Evolutionary conservation across 2,888 invertebrate genomes (phyloP).

Genomic region (Nymphalis urticae): DNA sequence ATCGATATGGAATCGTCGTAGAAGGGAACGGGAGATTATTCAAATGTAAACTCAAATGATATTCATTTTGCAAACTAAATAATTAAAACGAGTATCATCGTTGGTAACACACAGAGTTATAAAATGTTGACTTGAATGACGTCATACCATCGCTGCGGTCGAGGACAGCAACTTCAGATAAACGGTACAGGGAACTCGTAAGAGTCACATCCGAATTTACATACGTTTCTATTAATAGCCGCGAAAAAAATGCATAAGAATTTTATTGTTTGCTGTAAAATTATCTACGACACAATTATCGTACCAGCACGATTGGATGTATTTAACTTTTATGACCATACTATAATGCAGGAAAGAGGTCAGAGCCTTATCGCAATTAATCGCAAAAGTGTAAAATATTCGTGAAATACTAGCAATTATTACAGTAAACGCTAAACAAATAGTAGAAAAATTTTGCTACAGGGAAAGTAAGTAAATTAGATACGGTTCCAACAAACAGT

Average conservation of each 20-base stretch:
- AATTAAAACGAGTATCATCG: too few relatives aligned
- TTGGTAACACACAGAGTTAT: conserved; percentile 19
- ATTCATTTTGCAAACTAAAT: neutral
- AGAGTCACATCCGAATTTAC: conserved; percentile 34
- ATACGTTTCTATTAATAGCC: conserved; percentile 21
- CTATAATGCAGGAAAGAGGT: too few relatives aligned
- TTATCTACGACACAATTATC: too few relatives aligned
- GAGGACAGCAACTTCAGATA: conserved; percentile 54
- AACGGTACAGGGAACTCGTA: conserved; percentile 38
- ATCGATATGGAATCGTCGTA: too few relatives aligned
- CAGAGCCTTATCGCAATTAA: too few relatives aligned
- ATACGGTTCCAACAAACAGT: conserved; percentile 41
- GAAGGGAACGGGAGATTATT: too few relatives aligned
- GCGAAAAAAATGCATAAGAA: too few relatives aligned
- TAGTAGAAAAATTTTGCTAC: conserved; percentile 42
- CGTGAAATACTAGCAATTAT: conserved; percentile 43
- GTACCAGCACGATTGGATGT: too few relatives aligned
- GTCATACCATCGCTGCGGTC: conserved; percentile 49
- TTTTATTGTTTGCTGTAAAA: too few relatives aligned
- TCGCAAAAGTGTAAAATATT: too few relatives aligned
- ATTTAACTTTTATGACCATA: too few relatives aligned
- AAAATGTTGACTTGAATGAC: conserved; percentile 45
- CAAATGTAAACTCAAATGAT: neutral
- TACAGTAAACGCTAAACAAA: conserved; percentile 54
- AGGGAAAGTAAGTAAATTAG: conserved; percentile 58